Evolutionary conservation across 2,888 invertebrate species (phyloP).

Genomic region (Rhagonycha lutea): DNA sequence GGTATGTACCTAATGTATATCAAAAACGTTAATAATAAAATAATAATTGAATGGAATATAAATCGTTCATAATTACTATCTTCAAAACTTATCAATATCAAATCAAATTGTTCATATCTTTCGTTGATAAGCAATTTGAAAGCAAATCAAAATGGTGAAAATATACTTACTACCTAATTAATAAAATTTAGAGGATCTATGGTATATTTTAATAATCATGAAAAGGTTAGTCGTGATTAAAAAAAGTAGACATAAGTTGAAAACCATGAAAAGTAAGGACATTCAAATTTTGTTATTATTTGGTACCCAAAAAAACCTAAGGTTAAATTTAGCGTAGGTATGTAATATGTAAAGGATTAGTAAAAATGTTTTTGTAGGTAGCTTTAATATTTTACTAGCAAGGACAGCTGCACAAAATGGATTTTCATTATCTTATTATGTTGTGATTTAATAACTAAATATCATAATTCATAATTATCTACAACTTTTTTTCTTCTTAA

Average conservation of each 20-base stretch:
- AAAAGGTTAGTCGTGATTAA: background rate
- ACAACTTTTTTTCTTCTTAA: conserved; percentile 1
- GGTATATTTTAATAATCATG: background rate
- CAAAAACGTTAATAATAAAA: background rate
- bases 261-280: conserved; percentile 12
- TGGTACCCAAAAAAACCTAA: conserved; percentile 1
- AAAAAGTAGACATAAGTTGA: background rate
- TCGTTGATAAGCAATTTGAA: background rate
- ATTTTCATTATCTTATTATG: background rate
- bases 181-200: background rate
- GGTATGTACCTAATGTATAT: too few relatives aligned
- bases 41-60: background rate
- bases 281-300: conserved; percentile 14
- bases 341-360: background rate
- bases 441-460: background rate
- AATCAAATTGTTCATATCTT: background rate
- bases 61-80: background rate
- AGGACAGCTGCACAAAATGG: background rate
- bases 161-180: background rate
- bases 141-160: background rate
- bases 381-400: background rate
- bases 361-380: background rate
- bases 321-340: background rate
- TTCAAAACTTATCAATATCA: background rate
- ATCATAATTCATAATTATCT: background rate